phyloP scores from a whole-genome alignment of 2,888 invertebrate genomes.

The Macrosoma leucophasiata region DNA sequence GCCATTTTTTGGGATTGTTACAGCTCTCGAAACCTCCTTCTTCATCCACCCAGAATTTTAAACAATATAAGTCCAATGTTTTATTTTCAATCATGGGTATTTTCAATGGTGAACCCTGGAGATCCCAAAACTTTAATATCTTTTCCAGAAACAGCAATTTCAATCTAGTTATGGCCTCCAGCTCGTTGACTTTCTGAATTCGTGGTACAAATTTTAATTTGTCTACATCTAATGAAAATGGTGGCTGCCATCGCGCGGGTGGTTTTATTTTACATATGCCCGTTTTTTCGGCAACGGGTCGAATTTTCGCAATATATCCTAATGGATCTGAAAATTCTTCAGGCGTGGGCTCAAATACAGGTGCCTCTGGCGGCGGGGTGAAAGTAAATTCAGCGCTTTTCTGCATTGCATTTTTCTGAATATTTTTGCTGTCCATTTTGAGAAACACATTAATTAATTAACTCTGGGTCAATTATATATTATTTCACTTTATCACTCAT shows the following conservation, averaged over 20 bases:
- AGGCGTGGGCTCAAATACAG: constrained; percentile 81
- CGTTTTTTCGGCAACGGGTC: constrained; percentile 81
- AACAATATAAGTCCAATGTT: constrained; percentile 79
- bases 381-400: constrained; percentile 70
- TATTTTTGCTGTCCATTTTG: constrained; percentile 66
- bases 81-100: constrained; percentile 83
- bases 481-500: constrained; percentile 15
- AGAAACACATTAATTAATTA: constrained; percentile 9
- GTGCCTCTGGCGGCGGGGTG: constrained; percentile 78
- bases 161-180: constrained; percentile 82
- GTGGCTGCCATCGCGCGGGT: constrained; percentile 84
- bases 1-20: constrained; percentile 80
- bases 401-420: constrained; percentile 72
- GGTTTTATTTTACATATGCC: constrained; percentile 88
- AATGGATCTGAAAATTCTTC: constrained; percentile 85
- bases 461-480: constrained; percentile 13
- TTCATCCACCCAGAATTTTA: constrained; percentile 77
- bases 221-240: constrained; percentile 85
- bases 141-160: constrained; percentile 84
- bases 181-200: constrained; percentile 71
- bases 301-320: constrained; percentile 83
- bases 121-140: constrained; percentile 84
- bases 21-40: constrained; percentile 77
- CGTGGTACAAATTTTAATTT: constrained; percentile 72
- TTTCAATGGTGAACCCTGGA: constrained; percentile 79